phyloP scores from a whole-genome alignment of 2,113 vertebrate genomes.

The Emydura subglobosa region DNA sequence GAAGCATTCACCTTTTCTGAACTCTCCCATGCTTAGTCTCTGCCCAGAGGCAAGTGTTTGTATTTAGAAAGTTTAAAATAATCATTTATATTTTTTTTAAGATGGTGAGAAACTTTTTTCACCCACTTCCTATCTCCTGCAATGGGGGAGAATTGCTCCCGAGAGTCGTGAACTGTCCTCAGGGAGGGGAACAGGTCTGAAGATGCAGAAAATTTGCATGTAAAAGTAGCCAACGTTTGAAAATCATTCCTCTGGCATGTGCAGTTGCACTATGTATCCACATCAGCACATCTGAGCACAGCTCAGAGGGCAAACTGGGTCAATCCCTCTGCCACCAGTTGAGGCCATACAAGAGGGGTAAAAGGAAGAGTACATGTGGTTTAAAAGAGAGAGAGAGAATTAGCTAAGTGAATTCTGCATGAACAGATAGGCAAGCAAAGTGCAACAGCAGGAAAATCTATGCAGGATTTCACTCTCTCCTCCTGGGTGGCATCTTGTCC shows the following conservation, averaged over 20 bases:
- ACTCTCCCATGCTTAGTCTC: not conserved
- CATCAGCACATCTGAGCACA: no score
- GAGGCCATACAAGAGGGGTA: no score
- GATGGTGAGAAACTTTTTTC: not conserved
- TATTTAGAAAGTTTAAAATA: not conserved
- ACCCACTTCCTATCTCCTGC: not conserved
- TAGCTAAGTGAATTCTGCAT: no score
- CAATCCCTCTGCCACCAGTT: no score
- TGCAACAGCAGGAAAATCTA: no score
- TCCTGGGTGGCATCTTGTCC: not conserved
- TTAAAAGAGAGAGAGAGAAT: no score
- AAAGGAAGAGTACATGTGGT: no score
- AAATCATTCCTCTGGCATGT: not conserved
- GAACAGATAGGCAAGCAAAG: no score
- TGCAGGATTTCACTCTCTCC: not conserved
- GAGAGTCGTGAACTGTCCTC: not conserved
- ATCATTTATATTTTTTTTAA: not conserved
- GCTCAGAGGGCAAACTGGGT: no score
- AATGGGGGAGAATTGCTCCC: not conserved
- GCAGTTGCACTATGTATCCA: not conserved
- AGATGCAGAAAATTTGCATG: not conserved
- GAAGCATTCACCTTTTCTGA: not conserved
- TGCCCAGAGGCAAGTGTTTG: not conserved
- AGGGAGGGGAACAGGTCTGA: not conserved
- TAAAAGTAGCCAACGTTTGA: not conserved